phyloP scores from a whole-genome alignment of 2,113 vertebrate genomes.

The Mirounga angustirostris region DNA sequence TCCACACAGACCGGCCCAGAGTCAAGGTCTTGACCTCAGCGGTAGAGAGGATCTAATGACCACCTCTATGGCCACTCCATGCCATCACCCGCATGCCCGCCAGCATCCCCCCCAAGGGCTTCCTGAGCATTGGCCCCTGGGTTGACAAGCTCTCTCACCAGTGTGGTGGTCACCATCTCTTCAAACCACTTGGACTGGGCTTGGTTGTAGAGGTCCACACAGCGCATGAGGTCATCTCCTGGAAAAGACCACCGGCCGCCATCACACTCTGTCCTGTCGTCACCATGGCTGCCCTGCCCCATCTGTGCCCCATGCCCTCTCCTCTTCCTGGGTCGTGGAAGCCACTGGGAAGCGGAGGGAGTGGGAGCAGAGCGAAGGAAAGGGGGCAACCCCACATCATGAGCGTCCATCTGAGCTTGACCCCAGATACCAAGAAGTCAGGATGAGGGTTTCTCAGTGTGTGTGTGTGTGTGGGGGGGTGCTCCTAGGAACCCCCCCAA shows the following conservation, averaged over 20 bases:
- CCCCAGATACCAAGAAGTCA: background rate
- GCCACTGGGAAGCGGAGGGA: background rate
- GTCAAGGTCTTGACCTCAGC: background rate
- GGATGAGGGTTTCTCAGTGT: background rate
- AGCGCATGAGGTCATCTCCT: constrained; percentile 99
- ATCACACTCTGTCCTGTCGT: background rate
- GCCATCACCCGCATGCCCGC: accelerated
- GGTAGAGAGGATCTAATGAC: background rate
- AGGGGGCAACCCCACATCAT: accelerated
- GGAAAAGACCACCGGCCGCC: constrained; percentile 23
- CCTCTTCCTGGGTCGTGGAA: background rate
- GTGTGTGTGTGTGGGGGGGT: background rate
- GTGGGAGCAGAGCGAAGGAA: background rate
- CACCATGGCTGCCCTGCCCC: background rate
- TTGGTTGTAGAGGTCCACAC: constrained; percentile 99
- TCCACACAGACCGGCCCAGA: accelerated
- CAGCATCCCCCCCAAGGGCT: background rate
- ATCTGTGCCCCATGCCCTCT: background rate
- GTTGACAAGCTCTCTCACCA: constrained; percentile 88
- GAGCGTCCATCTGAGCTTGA: background rate
- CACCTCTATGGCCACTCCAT: background rate
- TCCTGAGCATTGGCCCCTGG: accelerated
- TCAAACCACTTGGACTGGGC: constrained; percentile 99
- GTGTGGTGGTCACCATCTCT: constrained; percentile 98
- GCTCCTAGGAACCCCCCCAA: background rate